Percentiles rank a stretch among this genome's conserved stretches.
phyloP scores from a whole-genome alignment of 2,113 vertebrate species.

The Heptranchias perlo region DNA sequence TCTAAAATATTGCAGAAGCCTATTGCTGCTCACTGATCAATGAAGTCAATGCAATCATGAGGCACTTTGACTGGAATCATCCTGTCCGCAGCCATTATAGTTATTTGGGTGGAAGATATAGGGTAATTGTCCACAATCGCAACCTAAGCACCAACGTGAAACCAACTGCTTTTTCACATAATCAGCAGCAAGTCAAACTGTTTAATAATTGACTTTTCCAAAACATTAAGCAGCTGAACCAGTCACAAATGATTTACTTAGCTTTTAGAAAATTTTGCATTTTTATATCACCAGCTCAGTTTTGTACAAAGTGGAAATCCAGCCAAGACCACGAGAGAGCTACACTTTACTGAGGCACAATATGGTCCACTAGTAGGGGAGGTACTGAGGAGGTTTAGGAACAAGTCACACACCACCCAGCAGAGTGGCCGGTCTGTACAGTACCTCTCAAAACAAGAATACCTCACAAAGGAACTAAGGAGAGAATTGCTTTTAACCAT shows the following conservation, averaged over 20 bases:
- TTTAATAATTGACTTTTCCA: background rate
- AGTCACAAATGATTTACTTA: background rate
- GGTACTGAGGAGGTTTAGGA: background rate
- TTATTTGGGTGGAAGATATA: background rate
- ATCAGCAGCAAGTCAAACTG: background rate
- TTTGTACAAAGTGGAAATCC: background rate
- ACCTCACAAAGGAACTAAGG: background rate
- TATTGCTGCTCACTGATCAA: background rate
- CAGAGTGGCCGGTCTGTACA: background rate
- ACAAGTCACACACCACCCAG: background rate
- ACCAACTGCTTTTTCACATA: background rate
- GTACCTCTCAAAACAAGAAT: background rate
- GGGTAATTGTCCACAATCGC: background rate
- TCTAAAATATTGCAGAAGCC: background rate
- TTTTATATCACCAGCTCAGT: background rate
- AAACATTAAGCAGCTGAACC: background rate
- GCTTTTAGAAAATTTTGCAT: background rate
- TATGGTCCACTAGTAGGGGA: background rate
- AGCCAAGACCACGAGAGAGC: background rate
- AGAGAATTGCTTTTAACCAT: background rate
- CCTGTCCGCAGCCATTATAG: background rate
- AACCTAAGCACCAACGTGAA: background rate
- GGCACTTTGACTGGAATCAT: background rate
- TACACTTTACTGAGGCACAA: background rate
- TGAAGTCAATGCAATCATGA: background rate